Evolutionary conservation across 1,140 invertebrate species (phyloP).

Genomic region (Drosophila murphyi): DNA sequence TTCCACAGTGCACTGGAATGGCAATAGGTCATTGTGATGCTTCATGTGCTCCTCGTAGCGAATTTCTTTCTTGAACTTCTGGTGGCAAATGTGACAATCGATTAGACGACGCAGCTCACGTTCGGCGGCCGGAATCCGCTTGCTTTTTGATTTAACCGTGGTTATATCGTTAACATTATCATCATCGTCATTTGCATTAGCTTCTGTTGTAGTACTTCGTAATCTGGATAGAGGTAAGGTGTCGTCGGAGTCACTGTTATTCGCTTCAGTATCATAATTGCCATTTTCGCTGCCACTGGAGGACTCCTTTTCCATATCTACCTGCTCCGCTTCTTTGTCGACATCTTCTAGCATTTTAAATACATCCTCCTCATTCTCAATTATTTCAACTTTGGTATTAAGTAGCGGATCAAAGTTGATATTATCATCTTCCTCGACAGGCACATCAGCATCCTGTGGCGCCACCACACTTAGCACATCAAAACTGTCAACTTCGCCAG

Average conservation of each 20-base stretch:
- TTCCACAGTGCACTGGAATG: constrained; percentile 74
- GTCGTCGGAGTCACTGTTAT: constrained; percentile 71
- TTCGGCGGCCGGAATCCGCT: constrained; percentile 48
- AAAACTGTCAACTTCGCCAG: constrained; percentile 44
- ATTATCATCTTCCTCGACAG: constrained; percentile 68
- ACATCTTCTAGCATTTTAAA: constrained; percentile 77
- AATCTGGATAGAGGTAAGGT: constrained; percentile 61
- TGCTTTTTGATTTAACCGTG: constrained; percentile 53
- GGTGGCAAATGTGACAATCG: constrained; percentile 78
- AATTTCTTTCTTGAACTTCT: constrained; percentile 71
- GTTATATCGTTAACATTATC: constrained; percentile 18
- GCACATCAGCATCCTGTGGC: constrained; percentile 60
- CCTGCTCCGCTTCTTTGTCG: constrained; percentile 66
- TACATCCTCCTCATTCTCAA: constrained; percentile 77
- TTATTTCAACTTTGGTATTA: constrained; percentile 72
- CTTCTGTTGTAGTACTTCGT: constrained; percentile 15
- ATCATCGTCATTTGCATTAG: constrained; percentile 8
- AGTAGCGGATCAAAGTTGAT: constrained; percentile 74
- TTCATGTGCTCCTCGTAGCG: constrained; percentile 78
- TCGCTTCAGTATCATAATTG: constrained; percentile 27
- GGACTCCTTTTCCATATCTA: constrained; percentile 38
- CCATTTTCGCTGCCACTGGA: constrained; percentile 48
- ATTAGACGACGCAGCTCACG: constrained; percentile 51
- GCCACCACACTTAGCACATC: constrained; percentile 69
- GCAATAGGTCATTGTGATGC: constrained; percentile 72